phyloP scores from a whole-genome alignment of 2,888 invertebrate genomes.

The Escarpia spicata region DNA sequence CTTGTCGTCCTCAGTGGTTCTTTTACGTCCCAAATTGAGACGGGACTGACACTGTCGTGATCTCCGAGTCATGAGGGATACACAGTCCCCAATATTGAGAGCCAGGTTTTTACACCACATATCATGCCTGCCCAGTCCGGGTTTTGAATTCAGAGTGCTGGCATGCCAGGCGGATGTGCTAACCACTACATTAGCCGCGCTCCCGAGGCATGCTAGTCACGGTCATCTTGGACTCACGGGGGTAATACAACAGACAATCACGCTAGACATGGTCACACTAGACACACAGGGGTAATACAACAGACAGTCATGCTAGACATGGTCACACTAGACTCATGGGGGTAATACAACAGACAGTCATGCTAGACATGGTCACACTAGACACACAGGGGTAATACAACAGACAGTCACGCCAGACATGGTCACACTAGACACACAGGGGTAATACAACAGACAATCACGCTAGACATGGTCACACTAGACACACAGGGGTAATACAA shows the following conservation, averaged over 20 bases:
- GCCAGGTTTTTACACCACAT: too few species aligned
- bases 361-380: background rate
- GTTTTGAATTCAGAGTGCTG: too few species aligned
- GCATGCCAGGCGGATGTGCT: too few species aligned
- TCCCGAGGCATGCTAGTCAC: background rate
- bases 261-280: background rate
- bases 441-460: constrained; percentile 69
- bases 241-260: constrained; percentile 69
- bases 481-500: constrained; percentile 72
- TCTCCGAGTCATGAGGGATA: too few species aligned
- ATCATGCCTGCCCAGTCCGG: too few species aligned
- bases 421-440: constrained; percentile 59
- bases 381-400: constrained; percentile 72
- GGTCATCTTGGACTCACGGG: constrained; percentile 59
- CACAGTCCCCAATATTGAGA: too few species aligned
- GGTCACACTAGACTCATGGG: constrained; percentile 59
- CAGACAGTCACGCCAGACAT: constrained; percentile 3
- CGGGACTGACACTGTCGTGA: too few species aligned
- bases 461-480: background rate
- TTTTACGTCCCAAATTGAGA: too few species aligned
- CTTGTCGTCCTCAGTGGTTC: too few species aligned
- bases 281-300: constrained; percentile 72
- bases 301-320: background rate
- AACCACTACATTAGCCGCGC: too few species aligned
- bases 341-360: constrained; percentile 69